These are phyloP conservation scores for Polypedilum vanderplanki DNA, from an alignment of 1,140 invertebrate species.

Conservation along the genomic window DNA sequence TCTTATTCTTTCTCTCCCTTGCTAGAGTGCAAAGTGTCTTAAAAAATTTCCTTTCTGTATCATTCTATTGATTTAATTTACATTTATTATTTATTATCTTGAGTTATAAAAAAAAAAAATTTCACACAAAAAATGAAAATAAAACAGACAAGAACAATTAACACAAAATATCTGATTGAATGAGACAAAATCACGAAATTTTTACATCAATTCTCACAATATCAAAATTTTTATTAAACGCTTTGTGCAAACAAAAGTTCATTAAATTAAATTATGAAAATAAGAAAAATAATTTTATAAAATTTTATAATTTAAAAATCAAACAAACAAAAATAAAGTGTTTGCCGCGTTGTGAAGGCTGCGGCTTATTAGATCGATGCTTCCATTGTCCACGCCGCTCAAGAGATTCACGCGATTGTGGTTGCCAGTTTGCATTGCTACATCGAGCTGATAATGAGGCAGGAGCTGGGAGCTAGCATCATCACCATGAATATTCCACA, in stretches of 20 bases:
- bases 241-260: neutral
- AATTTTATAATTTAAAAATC: neutral
- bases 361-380: slow-evolving; percentile 75
- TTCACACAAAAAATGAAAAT: no score
- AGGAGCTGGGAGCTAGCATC: slow-evolving; percentile 48
- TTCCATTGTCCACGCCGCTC: slow-evolving; percentile 69
- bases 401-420: slow-evolving; percentile 68
- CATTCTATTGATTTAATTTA: no score
- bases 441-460: slow-evolving; percentile 66
- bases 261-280: slow-evolving; percentile 10
- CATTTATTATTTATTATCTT: no score
- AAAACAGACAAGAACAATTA: no score
- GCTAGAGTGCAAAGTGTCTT: no score
- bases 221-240: no score
- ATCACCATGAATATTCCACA: slow-evolving; percentile 35
- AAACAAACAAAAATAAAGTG: slow-evolving; percentile 34
- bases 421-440: slow-evolving; percentile 78
- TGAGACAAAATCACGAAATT: no score
- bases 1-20: no score
- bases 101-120: no score
- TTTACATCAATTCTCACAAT: no score
- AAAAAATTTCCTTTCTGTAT: no score
- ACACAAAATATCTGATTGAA: no score
- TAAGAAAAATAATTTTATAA: slow-evolving; percentile 24
- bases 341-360: slow-evolving; percentile 54